phyloP scores from a whole-genome alignment of 2,113 vertebrate species.

The Numenius arquata region DNA sequence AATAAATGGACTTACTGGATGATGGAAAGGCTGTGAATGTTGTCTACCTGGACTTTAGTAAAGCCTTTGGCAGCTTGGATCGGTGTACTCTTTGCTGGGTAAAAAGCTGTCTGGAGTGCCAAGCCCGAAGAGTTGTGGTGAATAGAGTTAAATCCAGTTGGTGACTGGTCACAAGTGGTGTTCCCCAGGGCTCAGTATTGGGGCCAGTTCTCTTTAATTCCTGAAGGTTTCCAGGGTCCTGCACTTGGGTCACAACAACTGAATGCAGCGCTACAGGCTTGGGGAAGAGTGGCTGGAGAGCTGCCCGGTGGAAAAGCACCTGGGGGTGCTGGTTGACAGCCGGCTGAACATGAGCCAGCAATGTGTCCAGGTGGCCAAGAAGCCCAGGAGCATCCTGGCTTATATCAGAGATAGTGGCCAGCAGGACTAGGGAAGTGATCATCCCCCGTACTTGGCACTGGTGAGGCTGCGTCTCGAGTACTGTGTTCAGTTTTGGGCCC shows the following conservation, averaged over 20 bases:
- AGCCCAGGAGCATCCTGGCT: background rate
- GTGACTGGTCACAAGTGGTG: accelerated
- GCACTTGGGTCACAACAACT: background rate
- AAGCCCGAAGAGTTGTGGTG: background rate
- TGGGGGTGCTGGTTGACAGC: accelerated
- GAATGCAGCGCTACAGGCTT: accelerated
- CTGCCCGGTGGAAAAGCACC: accelerated
- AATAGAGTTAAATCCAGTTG: background rate
- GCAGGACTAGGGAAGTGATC: background rate
- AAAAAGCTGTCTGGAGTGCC: background rate
- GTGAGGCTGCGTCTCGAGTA: accelerated
- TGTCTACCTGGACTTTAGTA: background rate
- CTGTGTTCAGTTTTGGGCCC: background rate
- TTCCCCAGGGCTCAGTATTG: background rate
- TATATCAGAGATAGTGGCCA: background rate
- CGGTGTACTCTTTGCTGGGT: accelerated
- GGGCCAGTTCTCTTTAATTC: background rate
- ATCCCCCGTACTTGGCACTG: background rate
- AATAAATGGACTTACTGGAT: background rate
- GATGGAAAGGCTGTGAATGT: background rate
- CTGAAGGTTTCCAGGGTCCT: no score
- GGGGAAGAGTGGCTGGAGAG: background rate
- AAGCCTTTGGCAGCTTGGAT: background rate
- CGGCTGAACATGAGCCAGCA: background rate
- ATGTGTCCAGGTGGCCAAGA: background rate